phyloP scores from a whole-genome alignment of 2,888 invertebrate species.

The Diploptera punctata region DNA sequence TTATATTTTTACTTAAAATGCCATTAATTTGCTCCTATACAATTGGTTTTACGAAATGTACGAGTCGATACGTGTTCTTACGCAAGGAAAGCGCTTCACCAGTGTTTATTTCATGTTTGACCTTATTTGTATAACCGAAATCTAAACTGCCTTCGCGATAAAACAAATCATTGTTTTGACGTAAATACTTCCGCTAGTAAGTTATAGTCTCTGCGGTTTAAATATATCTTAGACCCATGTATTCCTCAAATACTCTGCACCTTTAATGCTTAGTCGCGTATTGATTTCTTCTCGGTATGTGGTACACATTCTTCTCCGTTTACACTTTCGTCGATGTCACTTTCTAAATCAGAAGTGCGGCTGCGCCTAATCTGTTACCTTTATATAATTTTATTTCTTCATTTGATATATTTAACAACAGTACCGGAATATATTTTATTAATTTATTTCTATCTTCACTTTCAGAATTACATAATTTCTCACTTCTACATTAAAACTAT shows the following conservation, averaged over 20 bases:
- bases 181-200: background rate
- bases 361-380: background rate
- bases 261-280: background rate
- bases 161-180: background rate
- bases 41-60: background rate
- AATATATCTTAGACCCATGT: background rate
- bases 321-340: background rate
- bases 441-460: background rate
- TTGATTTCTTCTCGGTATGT: background rate
- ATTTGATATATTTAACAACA: background rate
- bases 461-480: too few species aligned
- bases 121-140: background rate
- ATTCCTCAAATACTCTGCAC: background rate
- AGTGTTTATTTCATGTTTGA: background rate
- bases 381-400: background rate
- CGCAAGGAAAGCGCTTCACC: background rate
- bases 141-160: background rate
- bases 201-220: background rate
- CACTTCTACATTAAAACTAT: too few species aligned
- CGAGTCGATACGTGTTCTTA: background rate
- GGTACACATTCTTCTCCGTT: background rate
- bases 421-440: background rate
- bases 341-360: background rate
- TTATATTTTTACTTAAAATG: background rate
- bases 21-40: background rate